phyloP scores from a whole-genome alignment of 2,113 vertebrate species.

The Pongo abelii region DNA sequence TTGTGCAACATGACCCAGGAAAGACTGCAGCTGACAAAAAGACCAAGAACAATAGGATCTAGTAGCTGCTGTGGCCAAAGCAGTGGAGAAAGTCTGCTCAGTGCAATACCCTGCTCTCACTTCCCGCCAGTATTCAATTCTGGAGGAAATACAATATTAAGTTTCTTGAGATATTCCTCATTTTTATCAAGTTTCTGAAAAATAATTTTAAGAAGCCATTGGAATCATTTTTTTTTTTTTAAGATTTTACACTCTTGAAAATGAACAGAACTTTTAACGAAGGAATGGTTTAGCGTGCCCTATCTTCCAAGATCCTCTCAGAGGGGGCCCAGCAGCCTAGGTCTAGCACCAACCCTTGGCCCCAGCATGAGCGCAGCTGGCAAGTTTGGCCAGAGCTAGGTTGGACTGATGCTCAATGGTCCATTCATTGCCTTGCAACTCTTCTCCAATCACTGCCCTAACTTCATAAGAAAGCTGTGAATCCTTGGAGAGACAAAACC shows the following conservation, averaged over 20 bases:
- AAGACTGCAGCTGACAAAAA: background rate
- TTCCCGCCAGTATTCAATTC: background rate
- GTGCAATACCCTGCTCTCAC: background rate
- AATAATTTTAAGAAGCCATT: background rate
- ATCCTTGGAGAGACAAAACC: background rate
- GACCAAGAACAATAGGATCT: background rate
- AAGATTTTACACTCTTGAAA: background rate
- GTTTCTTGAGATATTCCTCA: background rate
- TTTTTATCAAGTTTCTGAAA: conserved; percentile 11
- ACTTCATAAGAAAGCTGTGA: background rate
- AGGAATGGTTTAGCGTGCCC: background rate
- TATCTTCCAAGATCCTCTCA: background rate
- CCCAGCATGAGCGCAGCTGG: background rate
- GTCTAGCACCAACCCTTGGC: too few species aligned
- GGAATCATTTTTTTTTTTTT: too few species aligned
- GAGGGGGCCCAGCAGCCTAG: background rate
- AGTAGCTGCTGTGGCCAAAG: too few species aligned
- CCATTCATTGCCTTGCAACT: background rate
- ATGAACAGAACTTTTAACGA: background rate
- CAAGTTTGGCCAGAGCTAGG: background rate
- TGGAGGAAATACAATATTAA: background rate
- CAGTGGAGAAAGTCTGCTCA: background rate
- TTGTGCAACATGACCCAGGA: background rate
- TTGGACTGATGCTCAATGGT: background rate
- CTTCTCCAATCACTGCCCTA: background rate